Evolutionary conservation across 2,888 invertebrate genomes (phyloP).

Genomic region (Meta bourneti): DNA sequence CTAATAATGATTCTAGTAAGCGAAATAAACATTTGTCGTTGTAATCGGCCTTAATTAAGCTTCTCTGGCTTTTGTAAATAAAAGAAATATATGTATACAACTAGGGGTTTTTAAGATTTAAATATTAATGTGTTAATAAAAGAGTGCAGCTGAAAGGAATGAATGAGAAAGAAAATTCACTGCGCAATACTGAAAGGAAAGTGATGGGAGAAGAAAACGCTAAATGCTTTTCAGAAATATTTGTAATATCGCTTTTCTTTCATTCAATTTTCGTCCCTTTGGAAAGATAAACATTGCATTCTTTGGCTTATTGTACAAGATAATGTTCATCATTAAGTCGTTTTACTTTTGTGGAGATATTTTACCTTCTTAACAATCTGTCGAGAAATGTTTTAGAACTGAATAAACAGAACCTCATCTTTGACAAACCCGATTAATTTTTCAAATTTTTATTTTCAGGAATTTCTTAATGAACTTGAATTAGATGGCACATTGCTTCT

Average conservation of each 20-base stretch:
- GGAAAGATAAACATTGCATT: not conserved
- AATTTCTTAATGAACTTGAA: not conserved
- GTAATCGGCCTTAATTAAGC: constrained; percentile 32
- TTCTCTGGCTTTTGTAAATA: not conserved
- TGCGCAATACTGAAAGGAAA: not conserved
- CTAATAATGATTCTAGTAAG: constrained; percentile 32
- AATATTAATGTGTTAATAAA: constrained; percentile 16
- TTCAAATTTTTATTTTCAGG: not conserved
- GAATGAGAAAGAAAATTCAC: not conserved
- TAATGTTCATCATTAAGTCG: not conserved
- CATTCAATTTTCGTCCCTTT: not conserved
- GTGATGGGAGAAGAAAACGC: not conserved
- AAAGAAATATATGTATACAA: not conserved
- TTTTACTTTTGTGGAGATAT: not conserved
- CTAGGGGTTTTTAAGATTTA: constrained; percentile 6
- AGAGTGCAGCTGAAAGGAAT: not conserved
- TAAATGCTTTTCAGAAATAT: not conserved
- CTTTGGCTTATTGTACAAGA: not conserved
- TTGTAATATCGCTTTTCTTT: not conserved
- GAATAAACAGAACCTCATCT: not conserved
- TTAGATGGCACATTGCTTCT: too few relatives aligned
- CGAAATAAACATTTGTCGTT: constrained; percentile 41
- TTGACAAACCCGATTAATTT: not conserved
- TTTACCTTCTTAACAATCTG: not conserved
- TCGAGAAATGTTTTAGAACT: not conserved